These are phyloP conservation scores for Philopotamus ludificatus DNA, from an alignment of 1,140 invertebrate genomes.

Conservation along the genomic window DNA sequence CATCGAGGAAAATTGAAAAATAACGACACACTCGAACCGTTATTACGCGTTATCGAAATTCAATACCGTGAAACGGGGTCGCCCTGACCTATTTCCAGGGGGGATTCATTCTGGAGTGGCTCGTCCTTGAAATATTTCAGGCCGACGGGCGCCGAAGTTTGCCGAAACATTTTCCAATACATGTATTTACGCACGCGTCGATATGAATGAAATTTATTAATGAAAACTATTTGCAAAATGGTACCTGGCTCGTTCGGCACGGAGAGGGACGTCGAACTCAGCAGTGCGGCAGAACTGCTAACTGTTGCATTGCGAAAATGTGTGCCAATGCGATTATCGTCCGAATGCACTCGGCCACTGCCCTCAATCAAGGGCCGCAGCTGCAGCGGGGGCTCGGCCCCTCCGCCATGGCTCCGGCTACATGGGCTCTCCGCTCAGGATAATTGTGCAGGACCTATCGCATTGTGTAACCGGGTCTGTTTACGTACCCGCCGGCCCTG, in stretches of 20 bases:
- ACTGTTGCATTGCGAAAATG: background rate
- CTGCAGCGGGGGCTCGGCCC: too few relatives aligned
- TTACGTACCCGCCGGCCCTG: slow-evolving; percentile 27
- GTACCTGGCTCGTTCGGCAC: background rate
- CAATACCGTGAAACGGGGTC: background rate
- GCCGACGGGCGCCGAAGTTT: background rate
- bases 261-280: background rate
- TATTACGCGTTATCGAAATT: background rate
- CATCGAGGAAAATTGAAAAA: too few relatives aligned
- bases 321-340: background rate
- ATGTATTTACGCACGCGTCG: too few relatives aligned
- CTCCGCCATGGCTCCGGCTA: too few relatives aligned
- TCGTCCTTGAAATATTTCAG: background rate
- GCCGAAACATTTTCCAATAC: too few relatives aligned
- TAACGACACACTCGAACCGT: too few relatives aligned
- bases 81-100: background rate
- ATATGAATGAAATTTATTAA: background rate
- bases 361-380: background rate
- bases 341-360: background rate
- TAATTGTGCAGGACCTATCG: slow-evolving; percentile 28
- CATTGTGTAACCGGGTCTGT: slow-evolving; percentile 31
- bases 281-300: background rate
- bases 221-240: background rate
- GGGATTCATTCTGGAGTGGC: background rate
- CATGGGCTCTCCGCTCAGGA: too few relatives aligned